Evolutionary conservation across 2,888 invertebrate species (phyloP).

Genomic region (Pollenia labialis): DNA sequence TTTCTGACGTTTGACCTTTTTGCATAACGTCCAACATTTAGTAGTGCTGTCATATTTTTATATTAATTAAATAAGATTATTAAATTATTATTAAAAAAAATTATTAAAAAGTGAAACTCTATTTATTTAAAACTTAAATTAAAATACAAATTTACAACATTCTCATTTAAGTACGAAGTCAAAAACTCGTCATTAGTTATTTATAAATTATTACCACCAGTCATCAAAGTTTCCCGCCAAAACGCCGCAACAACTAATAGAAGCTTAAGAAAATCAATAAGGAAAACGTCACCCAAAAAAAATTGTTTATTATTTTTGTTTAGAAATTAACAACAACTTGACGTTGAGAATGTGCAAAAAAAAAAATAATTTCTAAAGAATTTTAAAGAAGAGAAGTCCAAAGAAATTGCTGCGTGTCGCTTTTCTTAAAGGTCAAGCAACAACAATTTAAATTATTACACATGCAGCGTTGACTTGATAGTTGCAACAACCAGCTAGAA

Average conservation of each 20-base stretch:
- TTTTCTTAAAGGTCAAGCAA: constrained; percentile 74
- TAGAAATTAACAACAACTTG: constrained; percentile 3
- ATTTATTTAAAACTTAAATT: too few relatives aligned
- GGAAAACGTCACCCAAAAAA: constrained; percentile 38
- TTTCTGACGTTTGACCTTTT: too few relatives aligned
- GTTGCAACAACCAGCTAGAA: constrained; percentile 22
- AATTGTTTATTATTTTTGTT: not conserved
- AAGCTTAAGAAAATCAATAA: constrained; percentile 46
- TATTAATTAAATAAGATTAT: too few relatives aligned
- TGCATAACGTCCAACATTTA: not conserved
- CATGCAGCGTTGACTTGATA: constrained; percentile 54
- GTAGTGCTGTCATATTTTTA: too few relatives aligned
- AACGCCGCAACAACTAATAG: constrained; percentile 20
- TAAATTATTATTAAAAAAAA: too few relatives aligned
- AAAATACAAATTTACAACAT: too few relatives aligned
- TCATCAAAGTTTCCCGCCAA: constrained; percentile 56
- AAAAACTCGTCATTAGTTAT: not conserved
- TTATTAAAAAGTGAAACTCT: too few relatives aligned
- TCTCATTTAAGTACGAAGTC: too few relatives aligned
- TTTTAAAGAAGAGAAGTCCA: constrained; percentile 10
- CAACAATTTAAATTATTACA: constrained; percentile 65
- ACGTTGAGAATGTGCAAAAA: not conserved
- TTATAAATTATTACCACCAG: constrained; percentile 3
- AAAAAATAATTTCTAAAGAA: constrained; percentile 27
- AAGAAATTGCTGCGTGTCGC: constrained; percentile 74